These are phyloP conservation scores for Scaptomyza cyrtandrae DNA, from an alignment of 2,888 invertebrate genomes.

Conservation along the genomic window DNA sequence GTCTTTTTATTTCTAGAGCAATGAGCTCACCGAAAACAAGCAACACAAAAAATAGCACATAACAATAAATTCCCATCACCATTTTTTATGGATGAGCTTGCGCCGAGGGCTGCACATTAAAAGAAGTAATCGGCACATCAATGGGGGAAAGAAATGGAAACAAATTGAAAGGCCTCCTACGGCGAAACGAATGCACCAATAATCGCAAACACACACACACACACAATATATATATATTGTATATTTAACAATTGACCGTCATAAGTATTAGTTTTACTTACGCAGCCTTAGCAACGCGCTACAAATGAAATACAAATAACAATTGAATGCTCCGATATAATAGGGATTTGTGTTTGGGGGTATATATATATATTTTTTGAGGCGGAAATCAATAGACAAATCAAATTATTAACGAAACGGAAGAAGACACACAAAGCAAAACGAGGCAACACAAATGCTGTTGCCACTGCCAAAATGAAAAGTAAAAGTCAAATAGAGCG, in stretches of 20 bases:
- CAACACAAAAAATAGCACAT: not conserved
- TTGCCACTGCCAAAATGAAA: slow-evolving; percentile 56
- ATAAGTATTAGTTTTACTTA: slow-evolving; percentile 36
- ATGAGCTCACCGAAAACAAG: slow-evolving; percentile 28
- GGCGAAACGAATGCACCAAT: slow-evolving; percentile 19
- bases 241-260: slow-evolving; percentile 24
- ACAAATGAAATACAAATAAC: slow-evolving; percentile 16
- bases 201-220: not conserved
- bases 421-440: slow-evolving; percentile 1
- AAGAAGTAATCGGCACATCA: not conserved
- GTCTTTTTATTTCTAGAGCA: slow-evolving; percentile 16
- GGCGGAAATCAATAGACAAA: slow-evolving; percentile 50
- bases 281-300: slow-evolving; percentile 12
- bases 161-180: slow-evolving; percentile 31
- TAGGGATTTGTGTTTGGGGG: slow-evolving; percentile 19
- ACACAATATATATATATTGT: too few species aligned
- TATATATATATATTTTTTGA: too few species aligned
- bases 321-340: slow-evolving; percentile 9
- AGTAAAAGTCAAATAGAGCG: slow-evolving; percentile 78
- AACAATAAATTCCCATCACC: slow-evolving; percentile 29
- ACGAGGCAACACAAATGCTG: slow-evolving; percentile 3
- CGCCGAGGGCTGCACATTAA: not conserved
- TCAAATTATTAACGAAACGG: slow-evolving; percentile 29
- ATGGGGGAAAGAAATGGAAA: slow-evolving; percentile 2
- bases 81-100: slow-evolving; percentile 9